Conservation (phyloP, 2,888 invertebrate species). For the Junonia oenone region DNA sequence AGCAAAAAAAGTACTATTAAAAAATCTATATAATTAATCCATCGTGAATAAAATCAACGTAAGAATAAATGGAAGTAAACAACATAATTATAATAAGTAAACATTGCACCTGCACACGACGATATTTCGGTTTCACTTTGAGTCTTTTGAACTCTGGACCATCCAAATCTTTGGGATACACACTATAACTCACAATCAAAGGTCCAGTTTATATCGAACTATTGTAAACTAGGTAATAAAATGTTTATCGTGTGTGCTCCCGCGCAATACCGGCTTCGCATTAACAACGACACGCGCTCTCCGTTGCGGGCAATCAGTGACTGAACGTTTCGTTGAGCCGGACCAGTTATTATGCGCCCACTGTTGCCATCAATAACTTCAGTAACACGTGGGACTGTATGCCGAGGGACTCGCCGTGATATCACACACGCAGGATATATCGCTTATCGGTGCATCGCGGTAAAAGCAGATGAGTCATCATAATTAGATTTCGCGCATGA, state of each 20-base stretch:
- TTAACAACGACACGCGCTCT: conserved; percentile 59
- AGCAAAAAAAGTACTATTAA: not conserved
- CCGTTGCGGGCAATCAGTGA: conserved; percentile 65
- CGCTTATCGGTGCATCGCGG: conserved; percentile 72
- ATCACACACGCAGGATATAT: conserved; percentile 55
- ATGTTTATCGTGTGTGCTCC: conserved; percentile 56
- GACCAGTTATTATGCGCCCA: conserved; percentile 77
- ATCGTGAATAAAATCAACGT: conserved; percentile 1
- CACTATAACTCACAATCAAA: conserved; percentile 54
- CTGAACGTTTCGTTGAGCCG: conserved; percentile 62
- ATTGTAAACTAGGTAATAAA: conserved; percentile 43
- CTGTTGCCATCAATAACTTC: conserved; percentile 67
- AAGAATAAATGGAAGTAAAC: conserved; percentile 12
- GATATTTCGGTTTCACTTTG: conserved; percentile 51
- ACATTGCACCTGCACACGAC: conserved; percentile 68
- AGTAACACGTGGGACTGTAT: conserved; percentile 68
- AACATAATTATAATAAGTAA: conserved; percentile 43
- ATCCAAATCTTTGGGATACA: conserved; percentile 43
- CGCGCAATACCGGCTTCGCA: conserved; percentile 55
- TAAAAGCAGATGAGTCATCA: conserved; percentile 74
- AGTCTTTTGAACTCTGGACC: conserved; percentile 24
- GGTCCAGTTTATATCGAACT: conserved; percentile 41
- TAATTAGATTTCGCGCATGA: conserved; percentile 66
- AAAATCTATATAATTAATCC: not conserved
- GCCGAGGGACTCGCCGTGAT: conserved; percentile 43